Base-by-base conservation (phyloP, 2,113 vertebrate species). In the Gymnarchus niloticus region DNA sequence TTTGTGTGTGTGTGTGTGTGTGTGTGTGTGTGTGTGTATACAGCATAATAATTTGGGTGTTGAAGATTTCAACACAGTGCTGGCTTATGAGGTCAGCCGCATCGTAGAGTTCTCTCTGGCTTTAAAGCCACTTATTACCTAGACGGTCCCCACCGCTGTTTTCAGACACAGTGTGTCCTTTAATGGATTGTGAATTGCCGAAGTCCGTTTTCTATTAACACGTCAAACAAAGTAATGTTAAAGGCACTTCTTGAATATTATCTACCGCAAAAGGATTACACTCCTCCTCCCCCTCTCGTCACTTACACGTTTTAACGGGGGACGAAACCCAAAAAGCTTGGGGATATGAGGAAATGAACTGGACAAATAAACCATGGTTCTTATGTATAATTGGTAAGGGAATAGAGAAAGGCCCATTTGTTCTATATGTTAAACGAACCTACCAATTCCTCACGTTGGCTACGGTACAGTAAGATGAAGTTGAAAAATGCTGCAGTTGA, bases 101-200 rank as follows among this genome's bases (percentile, higher is more conserved):
- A 56, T 41, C 49, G 21, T 41, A n/a, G 37, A 44, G 21, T 23
- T 61, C 28, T 48, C 57, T 65, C 25, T 84, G 12, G 12, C 61
- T 84, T 84, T 69, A 73, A 17, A 48, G 61, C 46, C 57, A 73
- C 46, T 84, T 46, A 73, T 73, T 84, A 73, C 59, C 28, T 73
- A 59, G 14, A 49, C 33, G 83, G 17, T n/a, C 46, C 48, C 10
- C 46, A 10, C 59, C 14, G 25, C 41, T 37, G 46, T 84, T 52
- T 73, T 84, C 44, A 61, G 56, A 65, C 41, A 59, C 23, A 12
- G 44, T 52, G 83, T 69, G n/a, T 84, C 57, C 83, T 73, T 51
- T 84, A 84, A 84, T 84, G 83, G 59, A 65, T 51, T 23, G 83
- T 84, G 83, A 84, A 73, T 59, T 84, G 83, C 59, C 6, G 59